Conservation (phyloP, 2,797 vertebrate genomes). For the Sebastes itinus region DNA sequence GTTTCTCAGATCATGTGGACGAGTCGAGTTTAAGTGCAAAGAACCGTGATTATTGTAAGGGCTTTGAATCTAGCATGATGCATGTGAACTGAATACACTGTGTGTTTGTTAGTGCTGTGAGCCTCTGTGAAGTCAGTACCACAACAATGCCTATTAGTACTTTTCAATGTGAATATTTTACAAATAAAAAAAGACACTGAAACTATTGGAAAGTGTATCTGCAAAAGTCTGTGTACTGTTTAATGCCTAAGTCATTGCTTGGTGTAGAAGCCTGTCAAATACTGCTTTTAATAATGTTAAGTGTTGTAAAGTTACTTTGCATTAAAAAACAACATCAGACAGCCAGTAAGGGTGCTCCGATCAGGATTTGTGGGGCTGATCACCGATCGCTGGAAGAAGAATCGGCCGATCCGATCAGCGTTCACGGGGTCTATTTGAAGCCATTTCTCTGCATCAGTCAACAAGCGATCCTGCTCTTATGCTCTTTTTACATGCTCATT, state of each 20-base stretch:
- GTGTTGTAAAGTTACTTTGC: neutral
- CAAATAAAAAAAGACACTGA: slow-evolving; percentile 76
- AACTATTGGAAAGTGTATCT: slow-evolving; percentile 28
- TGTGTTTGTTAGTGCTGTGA: slow-evolving; percentile 80
- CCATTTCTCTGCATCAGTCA: too few species aligned
- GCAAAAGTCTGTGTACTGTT: neutral
- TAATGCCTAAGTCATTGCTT: neutral
- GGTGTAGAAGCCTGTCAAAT: neutral
- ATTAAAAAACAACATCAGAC: neutral
- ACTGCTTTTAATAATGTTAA: neutral
- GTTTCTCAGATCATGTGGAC: slow-evolving; percentile 15
- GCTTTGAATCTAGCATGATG: slow-evolving; percentile 79
- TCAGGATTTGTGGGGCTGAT: too few species aligned
- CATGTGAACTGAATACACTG: slow-evolving; percentile 77
- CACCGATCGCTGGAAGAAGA: too few species aligned
- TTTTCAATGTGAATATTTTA: slow-evolving; percentile 77
- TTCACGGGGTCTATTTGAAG: too few species aligned
- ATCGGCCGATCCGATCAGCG: too few species aligned
- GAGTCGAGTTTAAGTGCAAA: slow-evolving; percentile 42
- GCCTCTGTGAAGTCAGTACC: slow-evolving; percentile 71
- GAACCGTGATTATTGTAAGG: slow-evolving; percentile 73
- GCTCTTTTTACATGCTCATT: too few species aligned
- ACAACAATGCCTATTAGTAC: slow-evolving; percentile 62
- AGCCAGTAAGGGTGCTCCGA: neutral
- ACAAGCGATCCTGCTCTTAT: too few species aligned